Percentiles rank a stretch among this genome's conserved stretches.
Evolutionary conservation across 30 jellyfish, hydroid and myxozoan species (phyloP).

Genomic region (Pelagia noctiluca): DNA sequence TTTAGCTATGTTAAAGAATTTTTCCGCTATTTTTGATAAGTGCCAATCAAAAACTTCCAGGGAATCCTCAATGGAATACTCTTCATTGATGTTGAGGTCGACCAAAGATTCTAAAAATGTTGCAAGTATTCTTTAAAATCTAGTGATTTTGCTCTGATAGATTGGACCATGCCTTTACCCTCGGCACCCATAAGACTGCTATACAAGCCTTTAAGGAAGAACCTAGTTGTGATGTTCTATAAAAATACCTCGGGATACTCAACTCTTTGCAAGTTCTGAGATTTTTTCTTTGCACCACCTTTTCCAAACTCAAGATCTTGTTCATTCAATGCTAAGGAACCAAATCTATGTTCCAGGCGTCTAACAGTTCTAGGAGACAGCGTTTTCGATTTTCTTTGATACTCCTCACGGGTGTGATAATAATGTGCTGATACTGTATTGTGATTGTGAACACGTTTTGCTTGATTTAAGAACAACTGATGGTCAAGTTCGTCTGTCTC

Average conservation of each 20-base stretch:
- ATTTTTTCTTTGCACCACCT: background rate
- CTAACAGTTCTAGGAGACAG: constrained; percentile 71
- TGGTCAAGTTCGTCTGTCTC: constrained; percentile 60
- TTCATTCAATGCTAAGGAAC: constrained; percentile 28
- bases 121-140: too few relatives aligned
- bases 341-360: constrained; percentile 67
- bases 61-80: too few relatives aligned
- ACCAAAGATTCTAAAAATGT: too few relatives aligned
- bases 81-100: too few relatives aligned
- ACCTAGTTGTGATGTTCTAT: too few relatives aligned
- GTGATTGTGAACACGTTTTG: background rate
- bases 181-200: too few relatives aligned
- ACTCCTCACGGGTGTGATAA: constrained; percentile 4
- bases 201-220: too few relatives aligned
- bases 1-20: too few relatives aligned
- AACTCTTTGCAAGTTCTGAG: constrained; percentile 11
- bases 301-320: constrained; percentile 7
- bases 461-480: background rate
- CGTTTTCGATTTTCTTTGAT: constrained; percentile 34
- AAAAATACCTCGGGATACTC: constrained; percentile 66
- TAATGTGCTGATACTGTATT: background rate
- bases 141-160: too few relatives aligned
- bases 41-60: too few relatives aligned
- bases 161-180: too few relatives aligned
- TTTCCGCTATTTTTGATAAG: too few relatives aligned